A percentile compares a stretch with the other conserved stretches of the same genome.
Conservation (phyloP, 2,888 invertebrate species). For the Andrena bicolor region DNA sequence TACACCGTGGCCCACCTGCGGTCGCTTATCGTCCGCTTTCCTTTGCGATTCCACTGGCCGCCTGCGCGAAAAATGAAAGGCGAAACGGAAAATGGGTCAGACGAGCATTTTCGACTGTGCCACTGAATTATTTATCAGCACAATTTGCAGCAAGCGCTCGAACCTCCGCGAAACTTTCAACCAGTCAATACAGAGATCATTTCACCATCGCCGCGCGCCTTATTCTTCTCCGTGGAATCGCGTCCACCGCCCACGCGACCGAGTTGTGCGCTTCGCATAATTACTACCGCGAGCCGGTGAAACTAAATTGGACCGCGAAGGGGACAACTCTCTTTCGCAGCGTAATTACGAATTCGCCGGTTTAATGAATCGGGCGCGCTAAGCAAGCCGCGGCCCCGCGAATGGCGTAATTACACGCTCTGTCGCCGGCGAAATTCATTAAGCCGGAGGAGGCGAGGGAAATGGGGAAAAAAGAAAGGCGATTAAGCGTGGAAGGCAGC, state of each 20-base stretch:
- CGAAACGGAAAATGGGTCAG: too few relatives aligned
- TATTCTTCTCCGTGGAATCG: background rate
- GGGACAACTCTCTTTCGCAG: slow-evolving; percentile 27
- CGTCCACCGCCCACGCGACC: background rate
- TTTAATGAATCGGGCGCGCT: slow-evolving; percentile 54
- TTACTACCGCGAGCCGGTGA: background rate
- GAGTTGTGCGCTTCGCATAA: background rate
- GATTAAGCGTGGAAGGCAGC: slow-evolving; percentile 13
- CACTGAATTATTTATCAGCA: too few relatives aligned
- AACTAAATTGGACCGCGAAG: slow-evolving; percentile 34
- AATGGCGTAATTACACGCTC: slow-evolving; percentile 54
- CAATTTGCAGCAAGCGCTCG: too few relatives aligned
- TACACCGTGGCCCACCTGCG: background rate
- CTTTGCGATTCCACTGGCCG: background rate
- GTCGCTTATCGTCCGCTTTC: background rate
- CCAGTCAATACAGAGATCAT: too few relatives aligned
- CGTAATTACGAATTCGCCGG: slow-evolving; percentile 53
- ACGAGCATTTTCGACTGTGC: too few relatives aligned
- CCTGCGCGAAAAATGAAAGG: too few relatives aligned
- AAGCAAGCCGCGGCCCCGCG: slow-evolving; percentile 43
- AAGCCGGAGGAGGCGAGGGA: background rate
- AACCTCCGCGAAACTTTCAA: too few relatives aligned
- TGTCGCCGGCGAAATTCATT: slow-evolving; percentile 57
- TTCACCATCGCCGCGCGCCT: too few relatives aligned
- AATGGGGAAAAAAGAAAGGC: background rate